These are phyloP conservation scores for Coelopa pilipes DNA, from an alignment of 2,888 invertebrate genomes.

Conservation along the genomic window DNA sequence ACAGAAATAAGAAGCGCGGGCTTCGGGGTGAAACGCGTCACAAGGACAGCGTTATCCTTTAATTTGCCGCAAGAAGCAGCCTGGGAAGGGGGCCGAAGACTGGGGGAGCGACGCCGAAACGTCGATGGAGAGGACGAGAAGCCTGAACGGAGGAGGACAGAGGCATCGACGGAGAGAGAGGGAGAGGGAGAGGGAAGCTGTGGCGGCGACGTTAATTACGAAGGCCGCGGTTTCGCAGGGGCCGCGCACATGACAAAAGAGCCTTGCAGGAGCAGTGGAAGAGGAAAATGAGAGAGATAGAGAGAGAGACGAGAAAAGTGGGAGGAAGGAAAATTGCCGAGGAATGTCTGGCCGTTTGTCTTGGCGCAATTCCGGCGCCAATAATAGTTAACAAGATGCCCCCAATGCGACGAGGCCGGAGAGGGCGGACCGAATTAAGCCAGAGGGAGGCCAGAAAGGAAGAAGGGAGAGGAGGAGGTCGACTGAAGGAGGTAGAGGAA, in stretches of 20 bases:
- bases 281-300: too few species aligned
- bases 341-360: constrained; percentile 23
- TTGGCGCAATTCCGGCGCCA: constrained; percentile 18
- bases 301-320: background rate
- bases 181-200: background rate
- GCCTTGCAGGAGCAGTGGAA: background rate
- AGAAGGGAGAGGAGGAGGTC: too few species aligned
- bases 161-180: too few species aligned
- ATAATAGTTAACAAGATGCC: constrained; percentile 23
- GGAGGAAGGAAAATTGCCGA: constrained; percentile 19
- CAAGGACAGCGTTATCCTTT: constrained; percentile 30
- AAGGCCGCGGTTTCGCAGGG: background rate
- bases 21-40: too few species aligned
- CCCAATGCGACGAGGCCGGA: background rate
- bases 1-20: too few species aligned
- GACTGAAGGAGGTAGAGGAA: too few species aligned
- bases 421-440: background rate
- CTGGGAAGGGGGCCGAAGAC: too few species aligned
- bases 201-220: constrained; percentile 19
- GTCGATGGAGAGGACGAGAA: too few species aligned
- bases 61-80: constrained; percentile 9
- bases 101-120: background rate
- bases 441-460: background rate
- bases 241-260: background rate
- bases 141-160: too few species aligned